phyloP scores from a whole-genome alignment of 1,140 invertebrate genomes.

The Calosoma granatense region DNA sequence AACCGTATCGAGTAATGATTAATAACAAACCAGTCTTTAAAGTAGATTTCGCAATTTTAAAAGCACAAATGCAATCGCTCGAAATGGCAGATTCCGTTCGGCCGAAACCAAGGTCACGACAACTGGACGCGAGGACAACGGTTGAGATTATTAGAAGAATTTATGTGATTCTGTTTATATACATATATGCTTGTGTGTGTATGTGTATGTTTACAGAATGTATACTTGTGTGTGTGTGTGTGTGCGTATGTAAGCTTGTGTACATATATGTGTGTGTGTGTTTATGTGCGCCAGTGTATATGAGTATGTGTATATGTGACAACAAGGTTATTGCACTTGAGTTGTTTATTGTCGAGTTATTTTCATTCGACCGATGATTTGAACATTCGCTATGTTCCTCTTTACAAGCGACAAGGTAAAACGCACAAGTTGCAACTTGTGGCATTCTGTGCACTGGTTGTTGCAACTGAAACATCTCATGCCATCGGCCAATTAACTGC shows the following conservation, averaged over 20 bases:
- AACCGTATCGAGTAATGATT: background rate
- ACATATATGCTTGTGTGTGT: background rate
- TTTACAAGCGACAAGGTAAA: background rate
- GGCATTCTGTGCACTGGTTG: background rate
- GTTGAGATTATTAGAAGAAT: constrained; percentile 1
- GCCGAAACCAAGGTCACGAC: background rate
- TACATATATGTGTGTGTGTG: background rate
- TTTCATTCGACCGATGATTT: background rate
- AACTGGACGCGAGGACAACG: background rate
- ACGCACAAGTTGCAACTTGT: background rate
- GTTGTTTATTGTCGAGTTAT: constrained; percentile 5
- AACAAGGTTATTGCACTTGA: constrained; percentile 9
- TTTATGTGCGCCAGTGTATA: background rate
- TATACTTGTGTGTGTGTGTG: background rate
- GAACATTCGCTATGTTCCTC: too few relatives aligned
- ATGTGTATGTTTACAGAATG: background rate
- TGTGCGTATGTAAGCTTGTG: background rate
- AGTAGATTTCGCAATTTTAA: background rate
- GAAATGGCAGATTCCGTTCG: background rate
- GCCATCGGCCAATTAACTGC: background rate
- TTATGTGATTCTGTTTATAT: constrained; percentile 5
- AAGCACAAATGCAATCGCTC: background rate
- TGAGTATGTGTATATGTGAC: background rate
- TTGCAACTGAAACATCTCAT: background rate
- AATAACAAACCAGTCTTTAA: background rate